Evolutionary conservation across 1,140 invertebrate species (phyloP).

Genomic region (Drosophila repletoides): DNA sequence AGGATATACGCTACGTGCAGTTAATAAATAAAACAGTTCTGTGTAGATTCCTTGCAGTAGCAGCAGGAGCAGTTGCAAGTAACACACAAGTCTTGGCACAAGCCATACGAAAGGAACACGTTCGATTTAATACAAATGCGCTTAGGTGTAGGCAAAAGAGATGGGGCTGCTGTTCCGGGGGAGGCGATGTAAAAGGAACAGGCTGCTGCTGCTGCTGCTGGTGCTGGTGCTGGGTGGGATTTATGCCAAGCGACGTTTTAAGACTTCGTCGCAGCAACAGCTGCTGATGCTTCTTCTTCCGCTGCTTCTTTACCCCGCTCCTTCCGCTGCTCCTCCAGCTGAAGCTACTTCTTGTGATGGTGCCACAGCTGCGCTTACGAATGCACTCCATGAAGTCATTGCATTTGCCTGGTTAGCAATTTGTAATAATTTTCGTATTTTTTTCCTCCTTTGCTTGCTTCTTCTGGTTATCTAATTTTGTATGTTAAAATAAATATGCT

Average conservation of each 20-base stretch:
- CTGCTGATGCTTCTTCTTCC: slow-evolving; percentile 47
- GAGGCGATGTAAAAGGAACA: neutral
- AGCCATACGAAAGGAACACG: slow-evolving; percentile 47
- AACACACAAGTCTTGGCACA: slow-evolving; percentile 35
- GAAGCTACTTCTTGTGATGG: too few relatives aligned
- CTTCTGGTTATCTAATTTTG: slow-evolving; percentile 42
- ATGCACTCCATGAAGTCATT: slow-evolving; percentile 58
- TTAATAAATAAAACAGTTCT: slow-evolving; percentile 77
- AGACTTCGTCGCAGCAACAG: slow-evolving; percentile 67
- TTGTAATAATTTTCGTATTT: slow-evolving; percentile 35
- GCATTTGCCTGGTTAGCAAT: slow-evolving; percentile 56
- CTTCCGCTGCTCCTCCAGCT: slow-evolving; percentile 17
- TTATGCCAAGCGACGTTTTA: slow-evolving; percentile 69
- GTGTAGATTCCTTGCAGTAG: slow-evolving; percentile 48
- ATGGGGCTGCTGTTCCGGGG: too few relatives aligned
- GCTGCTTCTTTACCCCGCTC: slow-evolving; percentile 20
- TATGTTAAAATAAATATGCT: slow-evolving; percentile 30
- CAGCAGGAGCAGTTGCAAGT: slow-evolving; percentile 3
- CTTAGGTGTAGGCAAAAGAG: slow-evolving; percentile 29
- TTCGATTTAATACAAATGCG: slow-evolving; percentile 78
- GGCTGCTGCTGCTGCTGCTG: slow-evolving; percentile 2
- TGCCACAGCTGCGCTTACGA: slow-evolving; percentile 66
- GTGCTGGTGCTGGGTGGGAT: slow-evolving; percentile 40
- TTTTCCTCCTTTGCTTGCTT: neutral
- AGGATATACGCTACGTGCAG: slow-evolving; percentile 74